These are phyloP conservation scores for Crotalus helleri DNA, from an alignment of 2,113 vertebrate genomes.

Conservation along the genomic window DNA sequence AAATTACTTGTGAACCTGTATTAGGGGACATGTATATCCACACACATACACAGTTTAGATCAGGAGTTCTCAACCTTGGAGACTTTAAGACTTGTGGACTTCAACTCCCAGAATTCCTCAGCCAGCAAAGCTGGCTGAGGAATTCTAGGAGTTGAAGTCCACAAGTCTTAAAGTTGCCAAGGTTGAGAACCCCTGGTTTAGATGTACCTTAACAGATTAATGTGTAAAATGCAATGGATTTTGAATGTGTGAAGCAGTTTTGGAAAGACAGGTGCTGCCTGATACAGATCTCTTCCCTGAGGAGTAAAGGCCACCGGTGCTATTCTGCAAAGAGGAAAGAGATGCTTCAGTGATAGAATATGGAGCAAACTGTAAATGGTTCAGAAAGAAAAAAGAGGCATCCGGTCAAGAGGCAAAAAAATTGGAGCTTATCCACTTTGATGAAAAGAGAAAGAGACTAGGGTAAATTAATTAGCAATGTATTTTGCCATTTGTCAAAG, in stretches of 20 bases:
- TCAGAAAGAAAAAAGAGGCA: slow-evolving; percentile 2
- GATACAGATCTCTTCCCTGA: not conserved
- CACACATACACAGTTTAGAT: not conserved
- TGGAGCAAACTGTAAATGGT: slow-evolving; percentile 4
- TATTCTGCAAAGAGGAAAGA: not conserved
- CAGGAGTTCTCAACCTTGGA: too few species aligned
- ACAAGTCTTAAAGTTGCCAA: too few species aligned
- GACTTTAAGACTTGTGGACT: too few species aligned
- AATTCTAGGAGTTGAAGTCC: too few species aligned
- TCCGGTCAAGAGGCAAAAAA: not conserved
- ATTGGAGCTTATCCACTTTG: not conserved
- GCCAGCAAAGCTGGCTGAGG: too few species aligned
- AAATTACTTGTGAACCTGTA: not conserved
- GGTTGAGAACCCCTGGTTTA: not conserved
- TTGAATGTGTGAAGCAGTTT: not conserved
- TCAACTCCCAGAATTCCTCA: too few species aligned
- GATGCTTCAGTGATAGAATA: not conserved
- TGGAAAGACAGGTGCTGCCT: not conserved
- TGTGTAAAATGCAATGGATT: not conserved
- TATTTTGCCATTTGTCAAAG: not conserved
- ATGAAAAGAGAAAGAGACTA: not conserved
- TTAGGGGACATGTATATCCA: not conserved
- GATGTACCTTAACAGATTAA: not conserved
- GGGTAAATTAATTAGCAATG: not conserved
- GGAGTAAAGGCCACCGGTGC: not conserved